A percentile compares a stretch with the other conserved stretches of the same genome.
Conservation (phyloP, 1,140 invertebrate species). For the Calephelis nemesis region DNA sequence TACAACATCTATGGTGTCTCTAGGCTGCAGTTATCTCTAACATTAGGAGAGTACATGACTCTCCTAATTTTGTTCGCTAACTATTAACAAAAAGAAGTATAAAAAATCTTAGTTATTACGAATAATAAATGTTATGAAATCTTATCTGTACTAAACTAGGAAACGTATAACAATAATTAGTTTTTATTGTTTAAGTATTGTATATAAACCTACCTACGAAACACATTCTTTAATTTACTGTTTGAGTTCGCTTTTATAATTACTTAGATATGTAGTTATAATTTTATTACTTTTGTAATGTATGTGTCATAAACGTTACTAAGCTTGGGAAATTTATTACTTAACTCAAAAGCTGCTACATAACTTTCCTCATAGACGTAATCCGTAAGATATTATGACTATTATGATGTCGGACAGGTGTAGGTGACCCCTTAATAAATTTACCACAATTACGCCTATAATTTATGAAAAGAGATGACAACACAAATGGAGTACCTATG, state of each 20-base stretch:
- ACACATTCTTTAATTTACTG: background rate
- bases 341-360: conserved; percentile 15
- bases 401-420: conserved; percentile 13
- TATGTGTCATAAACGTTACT: conserved; percentile 9
- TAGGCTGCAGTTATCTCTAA: too few relatives aligned
- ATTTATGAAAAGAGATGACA: conserved; percentile 9
- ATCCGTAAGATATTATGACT: conserved; percentile 14
- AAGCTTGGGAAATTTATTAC: conserved; percentile 7
- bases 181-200: too few relatives aligned
- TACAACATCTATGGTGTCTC: too few relatives aligned
- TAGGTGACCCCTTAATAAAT: conserved; percentile 13
- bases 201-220: too few relatives aligned
- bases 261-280: conserved; percentile 1
- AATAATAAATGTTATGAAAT: too few relatives aligned
- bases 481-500: background rate
- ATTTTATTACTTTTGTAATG: conserved; percentile 8
- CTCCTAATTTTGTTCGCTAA: too few relatives aligned
- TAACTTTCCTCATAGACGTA: conserved; percentile 13
- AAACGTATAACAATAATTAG: too few relatives aligned
- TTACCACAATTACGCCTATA: conserved; percentile 12
- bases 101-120: too few relatives aligned
- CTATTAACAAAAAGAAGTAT: too few relatives aligned
- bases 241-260: background rate
- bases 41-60: too few relatives aligned
- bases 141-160: too few relatives aligned